phyloP scores from a whole-genome alignment of 2,113 vertebrate species.

The Indicator maculatus region DNA sequence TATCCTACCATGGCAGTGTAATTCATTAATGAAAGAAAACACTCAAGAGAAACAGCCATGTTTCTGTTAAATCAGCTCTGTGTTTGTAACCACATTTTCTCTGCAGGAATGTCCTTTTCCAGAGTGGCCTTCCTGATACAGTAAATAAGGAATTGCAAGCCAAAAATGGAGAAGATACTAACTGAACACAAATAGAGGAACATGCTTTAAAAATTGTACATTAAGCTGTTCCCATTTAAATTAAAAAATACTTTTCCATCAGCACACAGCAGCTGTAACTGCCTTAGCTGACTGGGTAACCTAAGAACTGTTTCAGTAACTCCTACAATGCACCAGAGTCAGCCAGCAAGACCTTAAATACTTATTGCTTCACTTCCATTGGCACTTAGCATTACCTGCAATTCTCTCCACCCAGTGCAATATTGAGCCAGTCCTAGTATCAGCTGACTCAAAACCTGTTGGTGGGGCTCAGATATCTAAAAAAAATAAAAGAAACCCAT shows the following conservation, averaged over 20 bases:
- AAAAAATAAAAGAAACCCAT: neutral
- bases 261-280: neutral
- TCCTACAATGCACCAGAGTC: neutral
- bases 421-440: neutral
- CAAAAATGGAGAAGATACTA: neutral
- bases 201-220: neutral
- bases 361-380: neutral
- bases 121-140: neutral
- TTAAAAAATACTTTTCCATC: neutral
- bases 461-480: neutral
- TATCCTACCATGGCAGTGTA: neutral
- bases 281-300: neutral
- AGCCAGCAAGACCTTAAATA: neutral
- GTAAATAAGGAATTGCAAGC: neutral
- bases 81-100: neutral
- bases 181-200: neutral
- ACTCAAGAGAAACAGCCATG: neutral
- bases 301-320: neutral
- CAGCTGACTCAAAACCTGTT: neutral
- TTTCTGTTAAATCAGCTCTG: neutral
- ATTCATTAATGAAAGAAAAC: neutral
- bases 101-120: neutral
- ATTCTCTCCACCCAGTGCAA: neutral
- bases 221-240: neutral
- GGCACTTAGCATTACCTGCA: neutral